Percentiles rank a stretch among this genome's conserved stretches.
Evolutionary conservation across 2,797 vertebrate genomes (phyloP).

Genomic region (Ammospiza maritima): DNA sequence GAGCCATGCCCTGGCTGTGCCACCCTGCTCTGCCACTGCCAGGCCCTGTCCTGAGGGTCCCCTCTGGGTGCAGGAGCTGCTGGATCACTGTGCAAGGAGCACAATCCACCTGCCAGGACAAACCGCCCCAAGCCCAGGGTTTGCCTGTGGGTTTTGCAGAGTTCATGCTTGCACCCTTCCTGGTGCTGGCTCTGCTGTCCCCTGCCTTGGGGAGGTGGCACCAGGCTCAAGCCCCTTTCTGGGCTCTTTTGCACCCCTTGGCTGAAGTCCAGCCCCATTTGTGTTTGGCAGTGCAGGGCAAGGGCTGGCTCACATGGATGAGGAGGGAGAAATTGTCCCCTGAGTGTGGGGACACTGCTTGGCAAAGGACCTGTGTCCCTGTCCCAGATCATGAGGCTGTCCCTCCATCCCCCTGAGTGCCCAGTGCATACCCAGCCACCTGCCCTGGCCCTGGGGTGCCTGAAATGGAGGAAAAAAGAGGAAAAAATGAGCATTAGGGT

Average conservation of each 20-base stretch:
- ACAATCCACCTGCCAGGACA: accelerated
- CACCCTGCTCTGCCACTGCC: not conserved
- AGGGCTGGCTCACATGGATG: accelerated
- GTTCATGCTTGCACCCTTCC: not conserved
- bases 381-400: not conserved
- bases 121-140: not conserved
- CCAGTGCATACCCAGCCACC: accelerated
- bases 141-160: not conserved
- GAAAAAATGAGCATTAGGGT: not conserved
- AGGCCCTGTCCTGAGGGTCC: accelerated
- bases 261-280: not conserved
- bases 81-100: not conserved
- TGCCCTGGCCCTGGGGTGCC: accelerated
- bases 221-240: not conserved
- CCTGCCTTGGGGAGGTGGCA: not conserved
- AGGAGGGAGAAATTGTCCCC: not conserved
- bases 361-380: not conserved
- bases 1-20: accelerated
- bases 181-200: accelerated
- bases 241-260: not conserved
- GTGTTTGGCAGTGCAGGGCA: accelerated
- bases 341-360: accelerated
- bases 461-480: not conserved
- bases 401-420: accelerated
- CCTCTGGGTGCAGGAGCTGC: not conserved